Base-by-base conservation (phyloP, 2,888 invertebrate genomes). In the Netelia virgata region DNA sequence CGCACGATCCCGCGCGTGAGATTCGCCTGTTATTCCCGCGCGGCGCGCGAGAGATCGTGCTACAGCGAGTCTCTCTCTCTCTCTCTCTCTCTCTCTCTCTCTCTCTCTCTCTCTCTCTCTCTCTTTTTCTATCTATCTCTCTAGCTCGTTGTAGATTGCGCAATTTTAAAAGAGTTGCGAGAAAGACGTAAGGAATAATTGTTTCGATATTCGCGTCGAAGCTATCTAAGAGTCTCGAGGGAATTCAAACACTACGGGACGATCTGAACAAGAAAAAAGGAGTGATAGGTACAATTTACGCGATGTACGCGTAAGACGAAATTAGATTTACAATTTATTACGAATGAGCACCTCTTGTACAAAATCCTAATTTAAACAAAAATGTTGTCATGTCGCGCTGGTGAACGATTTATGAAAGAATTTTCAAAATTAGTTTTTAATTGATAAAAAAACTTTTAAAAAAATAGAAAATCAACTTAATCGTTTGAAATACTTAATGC, bases 151-250 rank as follows among this genome's bases (percentile, higher is more conserved):
- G 47, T 63, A 9, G 69, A 86, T 87, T 87, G 82, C 85, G 86
- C 83, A 86, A 87, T 86, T 64, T 84, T 85, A 83, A 86, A 86
- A 83, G 81, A 84, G 78, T 86, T 84, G 86, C 84, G 80, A 79
- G 78, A 85, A 68, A 82, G 74, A 83, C 84, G 84, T 73, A 78
- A 78, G 83, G 82, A 86, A 86, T 86, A 87, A 87, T 87, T 87
- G 87, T 86, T 86, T 86, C 84, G 82, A 85, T 87, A 85, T 85
- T 86, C 77, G 75, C 79, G 64, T 69, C 66, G 63, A 84, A 70
- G 64, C 69, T 73, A 61, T 47, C 55, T 53, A 64, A 18, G 69
- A 76, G 66, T 53, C 64, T 83, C 55, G 53, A 69, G 18, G 47
- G 61, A 63, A 72, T 79, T 68, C 20, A 47, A 47, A 10, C 47